Conservation (phyloP, 2,888 invertebrate species). For the Diarsia dahlii region DNA sequence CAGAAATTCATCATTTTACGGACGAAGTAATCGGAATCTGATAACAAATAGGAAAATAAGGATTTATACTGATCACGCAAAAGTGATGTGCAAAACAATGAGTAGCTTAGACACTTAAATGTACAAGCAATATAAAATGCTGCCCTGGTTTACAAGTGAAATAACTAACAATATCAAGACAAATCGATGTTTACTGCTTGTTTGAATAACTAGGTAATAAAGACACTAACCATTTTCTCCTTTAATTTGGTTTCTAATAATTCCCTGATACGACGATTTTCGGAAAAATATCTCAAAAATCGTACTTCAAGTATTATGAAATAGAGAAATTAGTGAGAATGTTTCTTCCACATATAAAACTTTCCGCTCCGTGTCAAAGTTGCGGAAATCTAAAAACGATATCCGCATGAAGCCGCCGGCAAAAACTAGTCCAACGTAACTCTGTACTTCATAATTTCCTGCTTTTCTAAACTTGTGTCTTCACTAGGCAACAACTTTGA, state of each 20-base stretch:
- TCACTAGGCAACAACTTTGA: conserved; percentile 12
- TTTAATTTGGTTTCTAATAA: neutral
- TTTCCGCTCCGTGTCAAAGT: conserved; percentile 23
- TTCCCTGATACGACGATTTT: neutral
- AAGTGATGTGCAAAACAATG: conserved; percentile 14
- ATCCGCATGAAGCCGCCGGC: conserved; percentile 19
- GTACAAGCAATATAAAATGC: neutral
- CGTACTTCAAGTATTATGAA: conserved; percentile 13
- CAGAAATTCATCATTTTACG: conserved; percentile 49
- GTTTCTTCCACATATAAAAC: conserved; percentile 12
- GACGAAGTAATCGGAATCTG: conserved; percentile 47
- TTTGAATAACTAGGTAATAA: neutral
- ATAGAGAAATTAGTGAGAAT: conserved; percentile 11
- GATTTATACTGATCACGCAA: conserved; percentile 34
- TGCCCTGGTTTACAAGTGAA: neutral
- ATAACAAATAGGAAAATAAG: conserved; percentile 21
- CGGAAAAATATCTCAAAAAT: neutral
- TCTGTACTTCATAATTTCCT: conserved; percentile 56
- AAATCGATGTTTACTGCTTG: neutral
- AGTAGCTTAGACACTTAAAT: neutral
- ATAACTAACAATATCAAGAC: neutral
- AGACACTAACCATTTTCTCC: neutral
- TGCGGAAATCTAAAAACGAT: conserved; percentile 54
- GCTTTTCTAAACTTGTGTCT: conserved; percentile 30
- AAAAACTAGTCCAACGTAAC: conserved; percentile 49